phyloP scores from a whole-genome alignment of 2,888 invertebrate genomes.

The Morpho achilles region DNA sequence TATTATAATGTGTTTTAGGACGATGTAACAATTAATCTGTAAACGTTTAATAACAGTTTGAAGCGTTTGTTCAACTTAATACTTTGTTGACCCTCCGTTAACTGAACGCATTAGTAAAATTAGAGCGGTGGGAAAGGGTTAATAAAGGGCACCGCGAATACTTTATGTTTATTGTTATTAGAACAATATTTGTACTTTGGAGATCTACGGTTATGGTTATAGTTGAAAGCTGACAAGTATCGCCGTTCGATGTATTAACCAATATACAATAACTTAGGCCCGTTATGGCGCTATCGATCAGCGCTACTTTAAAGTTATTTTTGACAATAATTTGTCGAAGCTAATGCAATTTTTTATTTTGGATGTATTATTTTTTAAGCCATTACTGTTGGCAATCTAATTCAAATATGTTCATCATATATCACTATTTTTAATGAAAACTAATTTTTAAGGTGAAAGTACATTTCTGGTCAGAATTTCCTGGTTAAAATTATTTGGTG shows the following conservation, averaged over 20 bases:
- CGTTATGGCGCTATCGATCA: not conserved
- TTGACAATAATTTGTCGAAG: not conserved
- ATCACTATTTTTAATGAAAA: too few species aligned
- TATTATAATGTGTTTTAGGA: conserved; percentile 6
- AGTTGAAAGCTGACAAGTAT: conserved; percentile 32
- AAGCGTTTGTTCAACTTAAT: conserved; percentile 62
- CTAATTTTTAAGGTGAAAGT: too few species aligned
- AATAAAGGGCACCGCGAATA: conserved; percentile 43
- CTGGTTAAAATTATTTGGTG: too few species aligned
- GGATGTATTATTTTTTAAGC: too few species aligned
- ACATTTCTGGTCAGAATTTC: too few species aligned
- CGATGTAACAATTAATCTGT: conserved; percentile 50
- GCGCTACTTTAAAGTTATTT: not conserved
- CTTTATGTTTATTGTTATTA: conserved; percentile 77
- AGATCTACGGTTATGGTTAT: conserved; percentile 73
- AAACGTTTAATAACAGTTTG: conserved; percentile 56
- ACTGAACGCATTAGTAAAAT: conserved; percentile 72
- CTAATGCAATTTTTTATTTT: too few species aligned
- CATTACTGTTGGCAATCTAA: too few species aligned
- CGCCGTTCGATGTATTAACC: conserved; percentile 13
- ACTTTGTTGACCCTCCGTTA: conserved; percentile 61
- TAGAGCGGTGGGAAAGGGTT: conserved; percentile 79
- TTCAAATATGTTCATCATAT: too few species aligned
- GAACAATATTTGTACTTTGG: conserved; percentile 73
- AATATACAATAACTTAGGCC: conserved; percentile 12